A percentile compares a stretch with the other conserved stretches of the same genome.
Conservation (phyloP, 2,888 invertebrate species). For the Drosophila conformis region DNA sequence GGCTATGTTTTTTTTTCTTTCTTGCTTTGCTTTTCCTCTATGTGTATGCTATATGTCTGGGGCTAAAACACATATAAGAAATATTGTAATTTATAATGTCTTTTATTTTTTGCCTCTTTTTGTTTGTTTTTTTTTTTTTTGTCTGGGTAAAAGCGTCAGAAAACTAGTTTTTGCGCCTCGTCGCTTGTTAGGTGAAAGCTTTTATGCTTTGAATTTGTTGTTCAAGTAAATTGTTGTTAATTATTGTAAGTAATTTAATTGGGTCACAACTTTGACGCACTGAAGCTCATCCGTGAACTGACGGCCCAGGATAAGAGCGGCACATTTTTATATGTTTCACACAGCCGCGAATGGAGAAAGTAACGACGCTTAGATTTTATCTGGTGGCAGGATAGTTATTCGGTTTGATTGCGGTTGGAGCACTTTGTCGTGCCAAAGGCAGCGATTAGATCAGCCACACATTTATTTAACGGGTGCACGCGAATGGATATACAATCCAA, state of each 20-base stretch:
- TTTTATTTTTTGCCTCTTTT: conserved; percentile 54
- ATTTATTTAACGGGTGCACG: conserved; percentile 67
- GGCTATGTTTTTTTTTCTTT: conserved; percentile 22
- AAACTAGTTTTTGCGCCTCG: conserved; percentile 62
- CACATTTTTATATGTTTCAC: conserved; percentile 62
- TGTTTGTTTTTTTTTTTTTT: conserved; percentile 47
- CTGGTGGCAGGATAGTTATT: conserved; percentile 35
- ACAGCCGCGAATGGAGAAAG: conserved; percentile 1
- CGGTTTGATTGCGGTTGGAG: conserved; percentile 1
- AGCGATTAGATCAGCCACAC: conserved; percentile 62
- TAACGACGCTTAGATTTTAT: conserved; percentile 45
- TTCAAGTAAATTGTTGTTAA: conserved; percentile 21
- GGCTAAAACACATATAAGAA: conserved; percentile 27
- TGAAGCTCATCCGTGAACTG: conserved; percentile 61
- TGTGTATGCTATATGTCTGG: conserved; percentile 9
- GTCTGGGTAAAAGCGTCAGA: conserved; percentile 52
- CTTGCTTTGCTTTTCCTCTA: conserved; percentile 27
- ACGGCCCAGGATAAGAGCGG: conserved; percentile 55
- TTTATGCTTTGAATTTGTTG: conserved; percentile 39
- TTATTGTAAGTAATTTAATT: conserved; percentile 54
- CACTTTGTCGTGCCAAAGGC: conserved; percentile 30
- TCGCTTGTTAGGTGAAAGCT: conserved; percentile 69
- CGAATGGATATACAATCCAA: conserved; percentile 24
- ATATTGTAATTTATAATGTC: conserved; percentile 71
- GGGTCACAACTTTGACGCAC: conserved; percentile 61